phyloP scores from a whole-genome alignment of 2,797 vertebrate species.

The Vultur gryphus region DNA sequence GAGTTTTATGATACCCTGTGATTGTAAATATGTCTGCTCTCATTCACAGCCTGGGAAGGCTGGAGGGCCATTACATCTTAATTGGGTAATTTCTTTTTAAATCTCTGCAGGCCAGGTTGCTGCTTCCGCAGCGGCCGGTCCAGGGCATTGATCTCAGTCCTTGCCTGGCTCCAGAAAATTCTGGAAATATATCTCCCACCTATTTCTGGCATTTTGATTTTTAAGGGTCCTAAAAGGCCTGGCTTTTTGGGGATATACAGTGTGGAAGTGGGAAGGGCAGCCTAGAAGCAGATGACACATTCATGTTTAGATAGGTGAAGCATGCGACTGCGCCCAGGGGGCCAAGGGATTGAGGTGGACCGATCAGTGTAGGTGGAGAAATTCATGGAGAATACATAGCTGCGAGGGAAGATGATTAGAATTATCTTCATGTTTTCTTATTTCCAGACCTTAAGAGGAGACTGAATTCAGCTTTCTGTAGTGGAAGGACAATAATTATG shows the following conservation, averaged over 20 bases:
- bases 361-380: background rate
- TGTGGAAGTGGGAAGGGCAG: background rate
- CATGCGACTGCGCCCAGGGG: fast-evolving
- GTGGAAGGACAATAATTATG: background rate
- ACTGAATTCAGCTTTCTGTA: background rate
- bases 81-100: conserved; percentile 67
- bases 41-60: conserved; percentile 48
- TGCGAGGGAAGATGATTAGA: background rate
- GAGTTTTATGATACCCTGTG: conserved; percentile 40
- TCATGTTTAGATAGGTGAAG: background rate
- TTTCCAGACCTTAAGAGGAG: background rate
- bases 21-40: conserved; percentile 65
- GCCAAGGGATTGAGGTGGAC: fast-evolving
- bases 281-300: background rate
- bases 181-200: background rate
- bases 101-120: conserved; percentile 28
- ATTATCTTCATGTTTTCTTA: background rate
- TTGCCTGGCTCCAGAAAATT: conserved; percentile 26
- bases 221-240: background rate
- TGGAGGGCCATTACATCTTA: conserved; percentile 55
- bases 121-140: background rate
- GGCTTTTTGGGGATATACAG: background rate
- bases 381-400: background rate
- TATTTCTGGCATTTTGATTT: background rate
- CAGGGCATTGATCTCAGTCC: background rate